phyloP scores from a whole-genome alignment of 1,140 invertebrate genomes.

The Drosophila guanche region DNA sequence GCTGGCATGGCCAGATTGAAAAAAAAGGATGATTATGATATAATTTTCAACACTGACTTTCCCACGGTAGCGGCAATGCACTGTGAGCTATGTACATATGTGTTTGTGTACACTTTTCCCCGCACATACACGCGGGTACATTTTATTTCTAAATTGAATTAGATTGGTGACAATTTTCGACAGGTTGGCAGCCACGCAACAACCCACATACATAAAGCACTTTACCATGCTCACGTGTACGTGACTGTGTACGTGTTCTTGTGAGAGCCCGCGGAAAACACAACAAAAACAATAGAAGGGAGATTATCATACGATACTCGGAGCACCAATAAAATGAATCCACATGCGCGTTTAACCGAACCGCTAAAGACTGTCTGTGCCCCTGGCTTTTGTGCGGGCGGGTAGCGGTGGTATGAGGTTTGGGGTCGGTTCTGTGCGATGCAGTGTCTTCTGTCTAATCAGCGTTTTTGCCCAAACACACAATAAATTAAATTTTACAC shows the following conservation, averaged over 20 bases:
- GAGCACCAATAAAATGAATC: constrained; percentile 81
- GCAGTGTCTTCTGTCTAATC: constrained; percentile 20
- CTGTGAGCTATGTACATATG: too few species aligned
- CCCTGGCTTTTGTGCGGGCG: neutral
- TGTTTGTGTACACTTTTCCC: neutral
- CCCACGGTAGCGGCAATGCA: too few species aligned
- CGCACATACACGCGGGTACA: too few species aligned
- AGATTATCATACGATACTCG: constrained; percentile 78
- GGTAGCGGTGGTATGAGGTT: neutral
- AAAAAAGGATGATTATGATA: constrained; percentile 10
- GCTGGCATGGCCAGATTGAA: neutral
- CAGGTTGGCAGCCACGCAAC: neutral
- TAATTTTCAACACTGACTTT: constrained; percentile 2
- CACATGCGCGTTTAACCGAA: constrained; percentile 59
- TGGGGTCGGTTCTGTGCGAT: neutral
- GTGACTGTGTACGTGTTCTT: constrained; percentile 3
- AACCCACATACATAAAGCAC: neutral
- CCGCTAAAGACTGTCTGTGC: neutral
- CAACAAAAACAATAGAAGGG: constrained; percentile 50
- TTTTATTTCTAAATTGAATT: too few species aligned
- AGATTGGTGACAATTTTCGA: too few species aligned
- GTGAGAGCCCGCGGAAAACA: constrained; percentile 51
- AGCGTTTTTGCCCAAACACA: constrained; percentile 27
- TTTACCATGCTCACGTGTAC: too few species aligned
- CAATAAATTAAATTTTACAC: constrained; percentile 16